phyloP scores from a whole-genome alignment of 1,140 invertebrate species.

The Metaphire vulgaris region DNA sequence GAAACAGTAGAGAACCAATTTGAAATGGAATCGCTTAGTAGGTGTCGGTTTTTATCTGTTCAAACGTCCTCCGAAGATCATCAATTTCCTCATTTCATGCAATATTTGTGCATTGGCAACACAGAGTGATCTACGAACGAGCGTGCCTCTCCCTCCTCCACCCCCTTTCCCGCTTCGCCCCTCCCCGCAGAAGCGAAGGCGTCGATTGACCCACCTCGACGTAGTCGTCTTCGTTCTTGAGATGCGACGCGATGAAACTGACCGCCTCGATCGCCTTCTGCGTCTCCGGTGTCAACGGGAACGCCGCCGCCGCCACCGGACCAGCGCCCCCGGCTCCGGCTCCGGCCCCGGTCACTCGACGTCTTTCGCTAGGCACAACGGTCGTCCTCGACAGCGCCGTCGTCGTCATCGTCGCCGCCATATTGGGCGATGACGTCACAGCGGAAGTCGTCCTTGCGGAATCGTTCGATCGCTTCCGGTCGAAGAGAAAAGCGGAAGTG shows the following conservation, averaged over 20 bases:
- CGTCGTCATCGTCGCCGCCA: not conserved
- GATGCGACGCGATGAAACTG: slow-evolving; percentile 54
- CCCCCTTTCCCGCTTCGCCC: too few species aligned
- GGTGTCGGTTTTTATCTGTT: too few species aligned
- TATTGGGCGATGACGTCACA: not conserved
- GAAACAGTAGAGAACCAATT: too few species aligned
- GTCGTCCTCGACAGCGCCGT: not conserved
- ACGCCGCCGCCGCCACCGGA: not conserved
- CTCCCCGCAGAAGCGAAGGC: too few species aligned
- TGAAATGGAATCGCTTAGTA: too few species aligned
- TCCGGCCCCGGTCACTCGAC: too few species aligned
- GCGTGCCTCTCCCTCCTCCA: too few species aligned
- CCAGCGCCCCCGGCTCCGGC: too few species aligned
- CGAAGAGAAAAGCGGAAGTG: not conserved
- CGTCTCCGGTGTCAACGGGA: slow-evolving; percentile 56
- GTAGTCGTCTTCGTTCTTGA: slow-evolving; percentile 57
- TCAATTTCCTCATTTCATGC: too few species aligned
- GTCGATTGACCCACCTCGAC: slow-evolving; percentile 75
- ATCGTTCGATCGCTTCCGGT: not conserved
- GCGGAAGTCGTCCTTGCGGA: not conserved
- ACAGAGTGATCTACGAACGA: too few species aligned
- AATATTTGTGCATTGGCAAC: too few species aligned
- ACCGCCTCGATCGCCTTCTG: slow-evolving; percentile 53
- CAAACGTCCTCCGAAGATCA: too few species aligned
- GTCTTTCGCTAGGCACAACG: not conserved